Base-by-base conservation (phyloP, 1,140 invertebrate species). In the Caenorhabditis latens region DNA sequence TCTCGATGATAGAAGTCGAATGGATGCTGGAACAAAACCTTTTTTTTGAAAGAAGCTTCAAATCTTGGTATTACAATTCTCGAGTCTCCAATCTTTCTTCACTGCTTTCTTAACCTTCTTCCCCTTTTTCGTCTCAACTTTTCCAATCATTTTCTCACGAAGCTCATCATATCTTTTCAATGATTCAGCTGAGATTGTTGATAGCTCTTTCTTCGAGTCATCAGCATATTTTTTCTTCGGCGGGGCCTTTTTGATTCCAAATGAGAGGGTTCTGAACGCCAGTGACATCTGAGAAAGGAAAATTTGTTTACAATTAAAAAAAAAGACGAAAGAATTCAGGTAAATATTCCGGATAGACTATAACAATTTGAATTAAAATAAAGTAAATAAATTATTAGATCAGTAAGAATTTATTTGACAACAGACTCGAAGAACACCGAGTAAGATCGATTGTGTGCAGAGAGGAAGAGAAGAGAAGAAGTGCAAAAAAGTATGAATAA, bases 61-160 rank as follows among this genome's bases (percentile, higher is more conserved):
- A 11, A 11, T n/a, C n/a, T n/a, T n/a, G 8, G 8, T 21, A 19
- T 58, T 1, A 58, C 8, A 58, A 58, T n/a, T 58, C 8, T n/a
- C 50, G 9, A 16, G 9, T 19, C n/a, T 14, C 13, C n/a, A 46
- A 79, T 11, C 40, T 79, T 79, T 48, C 43, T 79, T 79, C 46
- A n/a, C n/a, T 8, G 8, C n/a, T 79, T 79, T 79, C 46, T 50
- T 24, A 9, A 13, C 11, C 24, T 50, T 63, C 11, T 32, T 63
- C 9, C 32, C 24, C 13, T 63, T 24, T 63, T 63, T 63, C 21
- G 21, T 50, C 14, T 79, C 71, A 16, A 79, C 46, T 50, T 24
- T 79, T 79, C 71, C 71, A 11, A 79, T 79, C 71, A 79, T 79
- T 50, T 79, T 79, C 19, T 79, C 71, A 0, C 71, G 71, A 53